Percentiles rank a stretch among this genome's conserved stretches.
phyloP scores from a whole-genome alignment of 2,113 vertebrate species.

The Brachypodius melanocephalos region DNA sequence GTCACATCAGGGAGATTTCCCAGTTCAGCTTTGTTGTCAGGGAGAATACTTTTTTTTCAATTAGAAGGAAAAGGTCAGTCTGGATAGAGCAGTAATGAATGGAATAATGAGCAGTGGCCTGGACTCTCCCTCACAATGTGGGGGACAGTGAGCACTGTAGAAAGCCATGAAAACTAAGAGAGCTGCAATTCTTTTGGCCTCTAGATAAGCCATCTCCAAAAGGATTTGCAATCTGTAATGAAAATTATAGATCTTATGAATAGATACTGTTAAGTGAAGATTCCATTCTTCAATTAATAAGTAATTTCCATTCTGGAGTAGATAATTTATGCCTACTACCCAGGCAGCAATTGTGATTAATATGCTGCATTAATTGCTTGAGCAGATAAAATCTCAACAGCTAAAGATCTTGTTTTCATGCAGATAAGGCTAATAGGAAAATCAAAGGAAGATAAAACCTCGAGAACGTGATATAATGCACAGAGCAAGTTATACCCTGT shows the following conservation, averaged over 20 bases:
- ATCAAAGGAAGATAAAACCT: conserved; percentile 8
- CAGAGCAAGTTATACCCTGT: not conserved
- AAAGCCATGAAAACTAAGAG: not conserved
- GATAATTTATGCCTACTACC: conserved; percentile 1
- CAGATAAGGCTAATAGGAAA: conserved; percentile 26
- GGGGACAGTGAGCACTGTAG: not conserved
- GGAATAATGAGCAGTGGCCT: not conserved
- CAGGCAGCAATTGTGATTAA: conserved; percentile 4
- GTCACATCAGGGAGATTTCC: not conserved
- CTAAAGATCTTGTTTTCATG: conserved; percentile 27
- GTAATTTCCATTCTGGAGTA: not conserved
- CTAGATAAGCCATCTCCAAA: not conserved
- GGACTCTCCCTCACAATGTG: not conserved
- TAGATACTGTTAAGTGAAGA: not conserved
- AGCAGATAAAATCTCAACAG: conserved; percentile 34
- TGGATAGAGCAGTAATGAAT: not conserved
- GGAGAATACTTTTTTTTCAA: not conserved
- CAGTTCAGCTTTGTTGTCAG: not conserved
- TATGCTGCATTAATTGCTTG: not conserved
- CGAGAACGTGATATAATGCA: not conserved
- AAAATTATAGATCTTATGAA: not conserved
- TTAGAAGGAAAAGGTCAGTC: not conserved
- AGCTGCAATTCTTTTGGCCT: not conserved
- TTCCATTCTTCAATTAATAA: not conserved
- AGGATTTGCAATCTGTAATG: not conserved